Conservation (phyloP, 2,888 invertebrate species). For the Frankliniella intonsa region DNA sequence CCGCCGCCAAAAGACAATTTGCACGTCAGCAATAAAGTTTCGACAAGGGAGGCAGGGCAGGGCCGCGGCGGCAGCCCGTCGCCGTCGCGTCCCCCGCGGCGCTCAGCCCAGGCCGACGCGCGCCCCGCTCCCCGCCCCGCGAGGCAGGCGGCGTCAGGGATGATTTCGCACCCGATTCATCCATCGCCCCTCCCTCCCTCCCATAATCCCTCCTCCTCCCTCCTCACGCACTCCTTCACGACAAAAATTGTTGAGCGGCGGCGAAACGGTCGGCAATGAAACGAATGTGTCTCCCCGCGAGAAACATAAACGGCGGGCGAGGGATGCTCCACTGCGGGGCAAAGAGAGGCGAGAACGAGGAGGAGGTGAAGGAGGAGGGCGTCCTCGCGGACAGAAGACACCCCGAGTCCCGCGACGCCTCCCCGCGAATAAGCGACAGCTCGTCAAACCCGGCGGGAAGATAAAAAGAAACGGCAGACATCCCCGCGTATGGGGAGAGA, state of each 20-base stretch:
- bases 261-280: no score
- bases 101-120: not conserved
- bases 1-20: conserved; percentile 15
- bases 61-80: not conserved
- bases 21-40: conserved; percentile 22
- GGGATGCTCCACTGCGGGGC: not conserved
- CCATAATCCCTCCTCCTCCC: no score
- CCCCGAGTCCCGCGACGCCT: no score
- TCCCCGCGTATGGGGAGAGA: not conserved
- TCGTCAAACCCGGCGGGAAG: not conserved
- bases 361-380: not conserved
- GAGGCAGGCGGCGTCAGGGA: no score
- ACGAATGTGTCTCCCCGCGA: no score
- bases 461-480: not conserved
- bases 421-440: not conserved
- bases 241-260: no score
- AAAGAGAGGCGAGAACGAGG: not conserved
- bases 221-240: no score
- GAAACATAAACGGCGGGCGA: no score
- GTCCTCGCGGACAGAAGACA: no score
- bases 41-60: not conserved
- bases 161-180: no score
- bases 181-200: no score
- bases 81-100: not conserved
- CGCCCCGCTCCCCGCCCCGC: no score